These are phyloP conservation scores for Psittacula cyanocephala DNA, from an alignment of 2,113 vertebrate species.

Conservation along the genomic window DNA sequence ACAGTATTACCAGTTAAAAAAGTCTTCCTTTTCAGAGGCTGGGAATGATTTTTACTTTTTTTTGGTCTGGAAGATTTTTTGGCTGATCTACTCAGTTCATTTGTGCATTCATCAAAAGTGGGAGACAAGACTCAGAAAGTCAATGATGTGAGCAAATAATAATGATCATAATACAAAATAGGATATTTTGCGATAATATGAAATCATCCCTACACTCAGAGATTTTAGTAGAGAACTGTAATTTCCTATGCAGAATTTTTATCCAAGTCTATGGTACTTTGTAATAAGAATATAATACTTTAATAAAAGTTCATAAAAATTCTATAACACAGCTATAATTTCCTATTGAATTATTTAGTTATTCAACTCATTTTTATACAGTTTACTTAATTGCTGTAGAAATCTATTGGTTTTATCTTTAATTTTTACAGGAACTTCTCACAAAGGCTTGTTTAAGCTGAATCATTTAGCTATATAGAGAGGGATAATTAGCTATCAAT, in stretches of 20 bases:
- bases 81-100: not conserved
- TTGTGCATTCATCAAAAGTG: not conserved
- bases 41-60: not conserved
- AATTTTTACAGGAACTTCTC: conserved; percentile 7
- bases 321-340: conserved; percentile 20
- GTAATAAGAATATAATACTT: conserved; percentile 13
- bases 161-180: not conserved
- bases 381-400: conserved; percentile 18
- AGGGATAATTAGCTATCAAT: not conserved
- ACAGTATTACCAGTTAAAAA: not conserved
- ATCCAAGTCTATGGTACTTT: not conserved
- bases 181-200: not conserved
- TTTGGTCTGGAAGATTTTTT: not conserved
- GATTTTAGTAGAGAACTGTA: not conserved
- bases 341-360: conserved; percentile 51
- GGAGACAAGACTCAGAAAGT: not conserved
- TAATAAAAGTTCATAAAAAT: conserved; percentile 52
- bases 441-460: conserved; percentile 32
- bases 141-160: not conserved
- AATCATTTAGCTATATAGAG: not conserved
- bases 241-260: conserved; percentile 5
- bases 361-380: conserved; percentile 24
- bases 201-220: not conserved
- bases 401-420: not conserved
- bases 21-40: not conserved